A percentile compares a stretch with the other conserved stretches of the same genome.
Conservation (phyloP, 1,140 invertebrate species). For the Ladona fulva region DNA sequence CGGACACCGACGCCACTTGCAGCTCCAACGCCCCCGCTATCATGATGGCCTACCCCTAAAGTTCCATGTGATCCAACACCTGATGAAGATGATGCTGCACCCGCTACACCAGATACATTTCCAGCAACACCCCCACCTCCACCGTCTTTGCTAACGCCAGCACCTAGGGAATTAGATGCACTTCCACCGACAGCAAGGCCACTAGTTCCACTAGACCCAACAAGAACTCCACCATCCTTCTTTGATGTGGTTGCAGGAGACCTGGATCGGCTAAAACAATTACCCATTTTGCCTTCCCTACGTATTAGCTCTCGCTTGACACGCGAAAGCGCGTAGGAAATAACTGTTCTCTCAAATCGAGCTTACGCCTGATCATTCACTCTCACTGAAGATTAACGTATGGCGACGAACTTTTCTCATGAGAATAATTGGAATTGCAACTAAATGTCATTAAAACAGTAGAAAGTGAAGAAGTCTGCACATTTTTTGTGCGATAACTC, state of each 20-base stretch:
- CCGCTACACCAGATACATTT: slow-evolving; percentile 1
- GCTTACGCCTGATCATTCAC: neutral
- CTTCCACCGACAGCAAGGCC: neutral
- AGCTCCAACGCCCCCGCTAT: neutral
- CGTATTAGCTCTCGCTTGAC: neutral
- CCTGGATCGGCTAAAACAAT: slow-evolving; percentile 20
- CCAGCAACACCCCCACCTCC: neutral
- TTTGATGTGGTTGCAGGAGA: slow-evolving; percentile 11
- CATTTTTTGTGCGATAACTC: neutral
- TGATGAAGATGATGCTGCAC: neutral
- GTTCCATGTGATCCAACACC: neutral
- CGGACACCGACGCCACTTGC: neutral
- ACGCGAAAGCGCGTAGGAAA: neutral
- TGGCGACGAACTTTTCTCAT: neutral
- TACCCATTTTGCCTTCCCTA: slow-evolving; percentile 20
- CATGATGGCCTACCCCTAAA: neutral
- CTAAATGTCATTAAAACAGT: neutral
- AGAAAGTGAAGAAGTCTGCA: neutral
- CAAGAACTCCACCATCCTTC: slow-evolving; percentile 13
- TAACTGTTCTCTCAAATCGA: too few relatives aligned
- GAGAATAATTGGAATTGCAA: neutral
- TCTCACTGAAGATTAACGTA: neutral
- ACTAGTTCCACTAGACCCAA: neutral
- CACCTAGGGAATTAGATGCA: neutral
- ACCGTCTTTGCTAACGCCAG: neutral